These are phyloP conservation scores for Pterocles orientalis DNA, from an alignment of 2,113 vertebrate genomes.

Conservation along the genomic window DNA sequence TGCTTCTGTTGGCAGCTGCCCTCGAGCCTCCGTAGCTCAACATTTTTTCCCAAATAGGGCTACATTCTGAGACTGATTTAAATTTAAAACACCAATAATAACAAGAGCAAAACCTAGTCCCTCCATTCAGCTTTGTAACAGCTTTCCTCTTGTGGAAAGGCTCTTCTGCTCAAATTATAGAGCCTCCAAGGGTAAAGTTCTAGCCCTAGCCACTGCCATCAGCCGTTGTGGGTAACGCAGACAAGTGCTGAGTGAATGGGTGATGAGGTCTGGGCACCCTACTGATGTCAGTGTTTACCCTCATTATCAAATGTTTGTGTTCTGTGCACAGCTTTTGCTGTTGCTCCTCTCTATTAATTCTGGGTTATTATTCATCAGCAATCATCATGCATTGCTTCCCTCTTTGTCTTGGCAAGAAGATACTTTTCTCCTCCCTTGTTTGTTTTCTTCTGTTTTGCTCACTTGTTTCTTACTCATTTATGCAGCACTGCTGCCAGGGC, in stretches of 20 bases:
- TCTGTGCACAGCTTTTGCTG: constrained; percentile 20
- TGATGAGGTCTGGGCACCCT: not conserved
- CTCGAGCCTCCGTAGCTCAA: not conserved
- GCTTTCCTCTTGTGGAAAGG: not conserved
- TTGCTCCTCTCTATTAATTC: constrained; percentile 35
- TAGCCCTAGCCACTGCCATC: not conserved
- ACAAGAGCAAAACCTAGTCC: not conserved
- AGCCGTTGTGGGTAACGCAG: not conserved
- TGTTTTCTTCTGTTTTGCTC: not conserved
- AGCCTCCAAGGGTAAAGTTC: not conserved
- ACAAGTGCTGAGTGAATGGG: not conserved
- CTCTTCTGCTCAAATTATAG: not conserved
- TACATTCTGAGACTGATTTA: not conserved
- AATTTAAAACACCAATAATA: constrained; percentile 21
- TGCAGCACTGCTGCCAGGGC: not conserved
- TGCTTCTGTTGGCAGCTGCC: constrained; percentile 51
- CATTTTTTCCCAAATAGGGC: not conserved
- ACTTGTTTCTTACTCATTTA: not conserved
- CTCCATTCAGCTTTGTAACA: not conserved
- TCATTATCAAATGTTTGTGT: constrained; percentile 29
- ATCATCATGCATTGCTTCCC: not conserved
- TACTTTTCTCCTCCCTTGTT: not conserved
- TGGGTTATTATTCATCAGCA: constrained; percentile 34
- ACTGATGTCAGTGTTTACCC: not conserved
- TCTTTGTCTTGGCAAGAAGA: constrained; percentile 29